Evolutionary conservation across 2,113 vertebrate genomes (phyloP).

Genomic region (Tachycineta bicolor): DNA sequence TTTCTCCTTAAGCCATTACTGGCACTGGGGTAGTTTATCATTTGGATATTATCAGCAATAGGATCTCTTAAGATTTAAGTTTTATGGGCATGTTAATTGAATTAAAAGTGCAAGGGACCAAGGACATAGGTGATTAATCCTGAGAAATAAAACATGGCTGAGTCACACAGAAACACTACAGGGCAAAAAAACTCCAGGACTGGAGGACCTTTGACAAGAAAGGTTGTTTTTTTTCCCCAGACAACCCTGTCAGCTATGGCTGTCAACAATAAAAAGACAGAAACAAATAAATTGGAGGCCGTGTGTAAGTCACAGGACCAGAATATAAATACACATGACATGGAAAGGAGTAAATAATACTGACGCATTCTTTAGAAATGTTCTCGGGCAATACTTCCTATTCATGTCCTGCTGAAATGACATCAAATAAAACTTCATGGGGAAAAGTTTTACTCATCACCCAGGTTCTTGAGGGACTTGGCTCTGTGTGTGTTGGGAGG

Average conservation of each 20-base stretch:
- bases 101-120: constrained; percentile 43
- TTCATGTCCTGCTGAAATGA: constrained; percentile 10
- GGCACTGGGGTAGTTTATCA: neutral
- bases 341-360: constrained; percentile 52
- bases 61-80: constrained; percentile 19
- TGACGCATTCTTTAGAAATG: constrained; percentile 41
- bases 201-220: constrained; percentile 44
- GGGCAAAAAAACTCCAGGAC: neutral
- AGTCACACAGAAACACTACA: neutral
- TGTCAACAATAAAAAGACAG: constrained; percentile 69
- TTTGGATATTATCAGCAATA: neutral
- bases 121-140: constrained; percentile 26
- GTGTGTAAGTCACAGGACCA: constrained; percentile 84
- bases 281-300: constrained; percentile 84
- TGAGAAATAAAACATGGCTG: constrained; percentile 3
- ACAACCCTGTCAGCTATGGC: constrained; percentile 34
- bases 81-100: constrained; percentile 14
- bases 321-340: constrained; percentile 59
- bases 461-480: neutral
- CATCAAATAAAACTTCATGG: constrained; percentile 16
- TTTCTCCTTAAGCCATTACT: neutral
- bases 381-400: constrained; percentile 21
- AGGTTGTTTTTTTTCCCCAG: neutral
- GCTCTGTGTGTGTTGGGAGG: neutral
- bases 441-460: neutral